Base-by-base conservation (phyloP, 2,888 invertebrate genomes). In the Caenorhabditis macrosperma region DNA sequence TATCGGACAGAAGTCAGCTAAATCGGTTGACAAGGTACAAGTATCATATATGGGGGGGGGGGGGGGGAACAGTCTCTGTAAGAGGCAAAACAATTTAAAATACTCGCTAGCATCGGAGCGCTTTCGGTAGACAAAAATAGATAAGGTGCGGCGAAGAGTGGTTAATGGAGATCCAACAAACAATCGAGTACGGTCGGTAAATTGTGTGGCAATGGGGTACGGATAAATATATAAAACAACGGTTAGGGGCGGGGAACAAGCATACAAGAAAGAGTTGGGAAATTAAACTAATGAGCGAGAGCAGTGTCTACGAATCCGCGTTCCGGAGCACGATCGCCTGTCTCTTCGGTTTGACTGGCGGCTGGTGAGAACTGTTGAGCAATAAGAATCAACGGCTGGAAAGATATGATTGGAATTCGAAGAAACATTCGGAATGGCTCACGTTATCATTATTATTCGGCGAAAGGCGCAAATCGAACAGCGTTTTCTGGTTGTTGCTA, bases 301-400 rank as follows among this genome's bases (percentile, higher is more conserved):
- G 88, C 88, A 10, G 89, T 88, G 57, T 88, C 89, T 30, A 77
- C 78, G 78, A 89, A 89, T 20, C 89, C 89, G 7, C 86, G 78
- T 68, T 88, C 88, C 15, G 87, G 82, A 12, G 75, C 81, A 17
- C 87, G 85, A n/a, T 79, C 78, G 10, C 77, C 80, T 6, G 75
- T 66, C 41, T 84, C 82, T 6, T 77, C 78, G 24, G 71, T 48
- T 44, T 80, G 68, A 33, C 5, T 35, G 3, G 54, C 24, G 0
- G 61, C 54, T 20, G 54, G 35, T 9, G 46, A 66, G 55, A 61
- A 68, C 24, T 54, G 22, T 28, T 83, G 82, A 15, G 78, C 79
- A 17, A 85, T 67, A 10, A 86, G 69, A n/a, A 82, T 75, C 6
- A 86, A 61, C 2, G 86, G 86, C 86, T 86, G 81, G 35, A 84